Conservation (phyloP, 64 coral and sea anemone genomes). For the Orbicella faveolata region DNA sequence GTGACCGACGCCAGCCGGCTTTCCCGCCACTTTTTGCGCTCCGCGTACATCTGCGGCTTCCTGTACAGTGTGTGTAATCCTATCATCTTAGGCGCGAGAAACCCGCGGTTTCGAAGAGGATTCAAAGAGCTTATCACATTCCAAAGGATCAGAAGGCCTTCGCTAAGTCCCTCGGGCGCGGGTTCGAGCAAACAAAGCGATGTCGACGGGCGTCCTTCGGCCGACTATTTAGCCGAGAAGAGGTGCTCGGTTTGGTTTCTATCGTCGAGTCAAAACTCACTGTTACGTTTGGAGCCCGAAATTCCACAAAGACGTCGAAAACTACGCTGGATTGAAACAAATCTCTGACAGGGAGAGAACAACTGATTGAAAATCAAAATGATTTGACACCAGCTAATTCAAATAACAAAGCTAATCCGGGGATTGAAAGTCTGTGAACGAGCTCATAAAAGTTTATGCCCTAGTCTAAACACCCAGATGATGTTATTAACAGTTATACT, state of each 20-base stretch:
- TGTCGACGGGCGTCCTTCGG: not conserved
- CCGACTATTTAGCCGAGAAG: conserved; percentile 77
- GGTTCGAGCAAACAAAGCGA: not conserved
- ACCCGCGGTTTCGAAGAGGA: conserved; percentile 81
- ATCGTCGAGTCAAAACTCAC: conserved; percentile 51
- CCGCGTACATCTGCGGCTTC: conserved; percentile 70
- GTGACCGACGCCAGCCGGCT: not conserved
- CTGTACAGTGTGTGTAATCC: conserved; percentile 64
- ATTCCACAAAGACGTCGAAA: conserved; percentile 54
- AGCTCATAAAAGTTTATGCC: too few species aligned
- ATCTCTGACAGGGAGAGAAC: conserved; percentile 45
- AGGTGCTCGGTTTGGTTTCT: conserved; percentile 87
- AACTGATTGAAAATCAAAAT: not conserved
- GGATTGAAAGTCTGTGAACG: too few species aligned
- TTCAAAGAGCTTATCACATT: conserved; percentile 65
- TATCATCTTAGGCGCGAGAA: conserved; percentile 68
- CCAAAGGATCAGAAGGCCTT: conserved; percentile 19
- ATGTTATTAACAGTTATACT: too few species aligned
- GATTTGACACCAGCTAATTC: not conserved
- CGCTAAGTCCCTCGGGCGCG: conserved; percentile 8
- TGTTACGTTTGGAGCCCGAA: conserved; percentile 61
- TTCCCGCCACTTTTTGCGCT: conserved; percentile 38
- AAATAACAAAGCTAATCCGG: too few species aligned
- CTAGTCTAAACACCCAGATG: too few species aligned
- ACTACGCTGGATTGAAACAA: conserved; percentile 85